Evolutionary conservation across 2,888 invertebrate genomes (phyloP), one percentile per base, ranked within the genome.

Genomic region (Ephialtes manifestator): DNA sequence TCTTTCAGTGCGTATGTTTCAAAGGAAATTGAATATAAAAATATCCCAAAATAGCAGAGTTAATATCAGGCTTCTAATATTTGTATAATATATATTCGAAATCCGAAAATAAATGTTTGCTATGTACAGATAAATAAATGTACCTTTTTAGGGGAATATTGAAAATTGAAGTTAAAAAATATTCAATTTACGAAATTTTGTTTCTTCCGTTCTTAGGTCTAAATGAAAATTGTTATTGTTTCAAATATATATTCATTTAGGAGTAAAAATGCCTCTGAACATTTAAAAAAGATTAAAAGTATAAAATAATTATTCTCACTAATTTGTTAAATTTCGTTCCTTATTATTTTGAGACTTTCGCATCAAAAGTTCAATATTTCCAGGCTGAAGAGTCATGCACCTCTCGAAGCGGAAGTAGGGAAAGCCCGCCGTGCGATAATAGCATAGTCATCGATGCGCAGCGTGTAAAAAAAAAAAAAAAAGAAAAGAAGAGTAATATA

Each of bases 401-500:
- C 18, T 65, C 39, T 43, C 11, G 8, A 39, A 65, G 65, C 65
- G 65, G 20, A 20, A 65, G 60, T 63, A 67, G 65, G 24, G 43
- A 67, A 43, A 67, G 65, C 39, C 55, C 18, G n/a, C 48, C 58
- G 46, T 60, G 55, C 58, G 31, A 70, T 20, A 53, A 68, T 51
- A 77, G 48, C 75, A 15, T 28, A 67, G 31, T 35, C 53, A 55
- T 60, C 43, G 43, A 67, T 35, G 60, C 24, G 15, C 51, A 63
- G 51, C 67, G 53, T 55, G 76, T 31, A 24, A 46, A 46, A 11
- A 53, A 28, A 31, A 24, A 68, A 35, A 71, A 39, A 63, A 71
- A 43, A 43, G 0, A 24, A 31, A 35, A 74, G 20, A 70, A 39
- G 51, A 71, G 70, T 20, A 72, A 65, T 46, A 48, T 67, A 63